Evolutionary conservation across 2,888 invertebrate genomes (phyloP), one percentile per base, ranked within the genome.

Genomic region (Corythucha ciliata): DNA sequence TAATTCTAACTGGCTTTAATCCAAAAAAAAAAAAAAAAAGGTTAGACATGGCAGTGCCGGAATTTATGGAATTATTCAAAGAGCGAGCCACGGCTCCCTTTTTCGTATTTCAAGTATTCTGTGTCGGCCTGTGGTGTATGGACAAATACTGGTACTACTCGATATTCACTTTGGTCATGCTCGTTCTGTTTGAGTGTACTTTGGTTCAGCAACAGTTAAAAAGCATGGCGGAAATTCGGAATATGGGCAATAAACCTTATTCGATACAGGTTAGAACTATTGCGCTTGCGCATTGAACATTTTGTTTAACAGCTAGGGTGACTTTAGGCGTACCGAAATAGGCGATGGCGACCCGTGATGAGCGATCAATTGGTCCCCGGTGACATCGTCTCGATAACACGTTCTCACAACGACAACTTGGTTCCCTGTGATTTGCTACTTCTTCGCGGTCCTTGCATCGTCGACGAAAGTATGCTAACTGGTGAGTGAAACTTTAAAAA

Each of bases 21-120:
- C 29, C 29, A 29, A 29, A 10, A 29, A 29, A 29, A 5, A 16
- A 37, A 12, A 39, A 42, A 41, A 50, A 44, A 63, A 80, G 80
- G 49, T 72, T 83, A 67, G 78, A 77, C 58, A 81, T 83, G 80
- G 81, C 91, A 53, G 87, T 98, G 16, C 98, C 98, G 1, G 90
- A 93, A 68, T 99, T 99, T 66, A 78, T 82, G 75, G 94, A 97
- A 69, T 73, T 99, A 16, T 98, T 99, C 67, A 86, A 84, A 63
- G 98, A 99, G 71, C 75, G 98, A 62, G 98, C 98, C 1, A 96
- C 97, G 0, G 97, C 98, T 0, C 98, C 98, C 2, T 99, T 99
- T 71, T 99, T 99, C 70, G 96, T 99, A 4, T 99, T 99, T 70
- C 98, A 99, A 83, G 91, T 98, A 52, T 97, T 99, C 68, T 98